Evolutionary conservation across 2,113 vertebrate species (phyloP).

Genomic region (Osmerus mordax): DNA sequence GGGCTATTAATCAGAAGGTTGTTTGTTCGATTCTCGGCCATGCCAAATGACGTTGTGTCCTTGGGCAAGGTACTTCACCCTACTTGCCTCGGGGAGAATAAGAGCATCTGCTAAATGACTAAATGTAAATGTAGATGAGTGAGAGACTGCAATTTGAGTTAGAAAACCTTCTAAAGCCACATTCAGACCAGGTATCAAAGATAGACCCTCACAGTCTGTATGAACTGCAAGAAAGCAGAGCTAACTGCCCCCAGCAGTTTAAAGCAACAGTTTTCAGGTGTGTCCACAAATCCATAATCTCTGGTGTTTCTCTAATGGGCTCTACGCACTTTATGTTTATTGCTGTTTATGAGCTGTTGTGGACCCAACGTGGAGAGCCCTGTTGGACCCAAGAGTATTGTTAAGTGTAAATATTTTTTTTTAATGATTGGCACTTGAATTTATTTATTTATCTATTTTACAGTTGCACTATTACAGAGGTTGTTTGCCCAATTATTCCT

Average conservation of each 20-base stretch:
- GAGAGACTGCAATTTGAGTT: background rate
- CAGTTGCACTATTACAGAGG: background rate
- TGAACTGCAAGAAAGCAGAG: background rate
- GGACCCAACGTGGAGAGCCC: background rate
- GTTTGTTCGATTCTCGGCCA: no score
- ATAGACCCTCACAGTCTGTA: background rate
- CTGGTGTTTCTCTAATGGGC: constrained; percentile 9
- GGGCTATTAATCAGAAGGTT: no score
- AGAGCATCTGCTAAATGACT: no score
- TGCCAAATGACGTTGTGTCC: no score
- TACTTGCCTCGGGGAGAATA: no score
- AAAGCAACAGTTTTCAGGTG: constrained; percentile 6
- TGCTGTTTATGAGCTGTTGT: background rate
- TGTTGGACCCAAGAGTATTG: background rate
- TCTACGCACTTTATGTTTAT: background rate
- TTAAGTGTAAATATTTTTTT: background rate
- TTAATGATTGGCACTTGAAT: background rate
- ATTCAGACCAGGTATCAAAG: background rate
- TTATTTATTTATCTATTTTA: background rate
- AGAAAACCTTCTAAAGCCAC: no score
- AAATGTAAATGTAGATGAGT: no score
- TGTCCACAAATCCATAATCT: background rate
- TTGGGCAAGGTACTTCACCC: no score
- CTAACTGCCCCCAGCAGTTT: background rate
- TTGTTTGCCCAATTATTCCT: background rate